Base-by-base conservation (phyloP, 2,113 vertebrate genomes). In the Pionites leucogaster region DNA sequence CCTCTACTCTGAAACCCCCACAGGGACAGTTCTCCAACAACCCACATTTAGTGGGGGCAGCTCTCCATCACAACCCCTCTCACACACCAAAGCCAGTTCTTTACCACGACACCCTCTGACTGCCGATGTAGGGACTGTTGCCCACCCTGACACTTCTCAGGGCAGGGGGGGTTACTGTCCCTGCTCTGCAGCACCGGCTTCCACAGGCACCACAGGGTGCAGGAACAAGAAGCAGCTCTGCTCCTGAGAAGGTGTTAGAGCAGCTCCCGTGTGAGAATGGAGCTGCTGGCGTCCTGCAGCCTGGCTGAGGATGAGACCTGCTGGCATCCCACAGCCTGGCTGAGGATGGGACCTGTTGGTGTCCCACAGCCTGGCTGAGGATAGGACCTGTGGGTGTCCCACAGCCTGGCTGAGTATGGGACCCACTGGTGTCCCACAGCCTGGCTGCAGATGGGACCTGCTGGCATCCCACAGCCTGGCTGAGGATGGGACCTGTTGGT, bases 401-500 rank as follows among this genome's bases (percentile, higher is more conserved):
- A 2, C 50, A 53, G 50, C 27, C 10, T 17, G 27, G 15, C 50
- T 28, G 50, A 17, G 27, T 28, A 53, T 53, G 6, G 11, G 29
- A 55, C 53, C 23, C 4, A 9, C 0, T n/a, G 29, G 17, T 0
- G 0, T 53, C 28, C 52, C 7, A 10, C 28, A 53, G 52, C 52
- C 28, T 5, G 28, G 6, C 52, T 31, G 52, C 7, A 11, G 17
- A 55, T 55, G 17, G 53, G 29, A 55, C 53, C n/a, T 2, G n/a
- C 3, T 22, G 28, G 52, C 2, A 16, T 52, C 16, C 50, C 2
- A 3, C 16, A 29, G 50, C 50, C 28, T 53, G 27, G 27, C 50
- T 53, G 50, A 29, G 50, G 52, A 53, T 8, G 28, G 52, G 17
- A 53, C 52, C 13, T 3, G 13, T 1, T n/a, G 28, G 28, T 1